Conservation (phyloP, 64 coral and sea anemone genomes). For the Stylophora pistillata region DNA sequence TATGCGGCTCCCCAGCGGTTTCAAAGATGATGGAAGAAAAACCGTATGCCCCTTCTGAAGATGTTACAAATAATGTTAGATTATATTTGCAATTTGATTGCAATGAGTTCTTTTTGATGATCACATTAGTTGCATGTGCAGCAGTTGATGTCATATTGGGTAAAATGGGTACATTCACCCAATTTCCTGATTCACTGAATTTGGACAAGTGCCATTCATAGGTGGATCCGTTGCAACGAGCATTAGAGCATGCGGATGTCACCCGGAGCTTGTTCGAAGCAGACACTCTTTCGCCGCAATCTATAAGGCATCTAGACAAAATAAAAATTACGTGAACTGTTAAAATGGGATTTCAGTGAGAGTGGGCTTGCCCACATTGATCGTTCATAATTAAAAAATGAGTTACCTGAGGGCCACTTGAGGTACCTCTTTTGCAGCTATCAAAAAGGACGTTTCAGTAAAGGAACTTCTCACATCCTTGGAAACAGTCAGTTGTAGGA, state of each 20-base stretch:
- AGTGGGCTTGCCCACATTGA: too few species aligned
- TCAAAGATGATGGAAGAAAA: background rate
- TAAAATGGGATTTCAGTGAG: too few species aligned
- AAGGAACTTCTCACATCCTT: conserved; percentile 10
- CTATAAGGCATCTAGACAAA: conserved; percentile 15
- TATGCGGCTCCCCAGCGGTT: background rate
- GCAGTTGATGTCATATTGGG: background rate
- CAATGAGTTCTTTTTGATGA: background rate
- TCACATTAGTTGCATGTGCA: background rate
- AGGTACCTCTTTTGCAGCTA: background rate
- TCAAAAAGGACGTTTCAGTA: background rate
- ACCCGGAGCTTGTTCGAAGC: conserved; percentile 26
- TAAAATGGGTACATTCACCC: background rate
- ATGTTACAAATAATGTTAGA: background rate
- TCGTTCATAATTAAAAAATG: too few species aligned
- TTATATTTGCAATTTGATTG: background rate
- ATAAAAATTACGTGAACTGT: too few species aligned
- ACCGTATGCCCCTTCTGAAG: background rate
- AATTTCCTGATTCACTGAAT: background rate
- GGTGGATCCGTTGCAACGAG: conserved; percentile 1
- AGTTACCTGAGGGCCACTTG: background rate
- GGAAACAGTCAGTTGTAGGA: background rate
- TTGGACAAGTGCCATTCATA: background rate
- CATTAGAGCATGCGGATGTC: conserved; percentile 26
- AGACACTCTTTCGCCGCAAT: background rate